Conservation (phyloP, 2,113 vertebrate species). For the Otis tarda region DNA sequence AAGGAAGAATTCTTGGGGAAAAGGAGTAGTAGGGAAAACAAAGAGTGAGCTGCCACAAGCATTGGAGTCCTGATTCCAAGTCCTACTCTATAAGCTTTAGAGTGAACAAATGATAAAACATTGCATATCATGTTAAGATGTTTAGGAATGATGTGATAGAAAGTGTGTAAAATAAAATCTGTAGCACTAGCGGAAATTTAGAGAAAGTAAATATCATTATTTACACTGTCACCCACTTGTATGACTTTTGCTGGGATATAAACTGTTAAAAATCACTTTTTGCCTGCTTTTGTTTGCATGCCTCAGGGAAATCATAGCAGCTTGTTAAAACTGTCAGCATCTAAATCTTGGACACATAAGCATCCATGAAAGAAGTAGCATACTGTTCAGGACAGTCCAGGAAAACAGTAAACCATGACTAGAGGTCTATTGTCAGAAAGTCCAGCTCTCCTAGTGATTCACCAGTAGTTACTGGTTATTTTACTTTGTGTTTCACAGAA, state of each 20-base stretch:
- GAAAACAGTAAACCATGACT: not conserved
- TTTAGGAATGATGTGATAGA: not conserved
- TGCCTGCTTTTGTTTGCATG: not conserved
- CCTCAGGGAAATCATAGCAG: not conserved
- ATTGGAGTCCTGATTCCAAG: not conserved
- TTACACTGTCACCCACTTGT: not conserved
- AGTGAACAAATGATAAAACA: not conserved
- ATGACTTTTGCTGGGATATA: not conserved
- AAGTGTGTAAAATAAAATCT: not conserved
- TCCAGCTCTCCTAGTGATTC: not conserved
- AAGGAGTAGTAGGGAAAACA: not conserved
- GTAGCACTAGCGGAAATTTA: not conserved
- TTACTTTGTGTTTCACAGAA: not conserved
- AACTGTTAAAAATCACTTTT: not conserved
- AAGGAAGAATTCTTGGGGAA: not conserved
- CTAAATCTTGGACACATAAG: not conserved
- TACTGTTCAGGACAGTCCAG: not conserved
- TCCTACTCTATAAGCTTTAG: not conserved
- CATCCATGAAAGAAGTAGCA: not conserved
- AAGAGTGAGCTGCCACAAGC: not conserved
- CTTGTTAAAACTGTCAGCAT: not conserved
- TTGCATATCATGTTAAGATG: not conserved
- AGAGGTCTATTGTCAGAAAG: not conserved
- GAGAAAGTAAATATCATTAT: not conserved
- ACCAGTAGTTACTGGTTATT: not conserved